Base-by-base conservation (phyloP, 1,140 invertebrate genomes). In the Eumaeus atala region DNA sequence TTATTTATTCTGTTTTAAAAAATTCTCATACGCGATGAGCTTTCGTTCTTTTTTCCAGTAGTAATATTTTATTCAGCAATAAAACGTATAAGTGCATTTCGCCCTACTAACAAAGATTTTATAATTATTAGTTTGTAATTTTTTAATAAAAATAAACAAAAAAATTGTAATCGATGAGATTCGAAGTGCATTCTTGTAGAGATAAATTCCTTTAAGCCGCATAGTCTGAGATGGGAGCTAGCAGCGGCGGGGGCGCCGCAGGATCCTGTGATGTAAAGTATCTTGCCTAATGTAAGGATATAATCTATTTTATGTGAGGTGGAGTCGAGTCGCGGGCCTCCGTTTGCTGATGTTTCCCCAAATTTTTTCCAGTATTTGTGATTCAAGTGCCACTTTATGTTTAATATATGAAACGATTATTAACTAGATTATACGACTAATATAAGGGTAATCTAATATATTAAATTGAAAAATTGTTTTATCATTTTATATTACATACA, bases 311-410 rank as follows among this genome's bases (percentile, higher is more conserved):
- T 44, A 44, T 44, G 14, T 28, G 21, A 28, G 40, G 40, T 16
- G 40, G 17, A 44, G 12, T 16, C n/a, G 40, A 44, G 40, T 44
- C 49, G 50, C 47, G 70, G 68, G 40, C 69, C 67, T 72, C 73
- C 64, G 65, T 70, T 72, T 63, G 75, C 75, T 77, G 57, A 59
- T 47, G 79, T 87, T 87, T 87, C 83, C 87, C 84, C 80, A 88
- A 88, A 87, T 88, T 85, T 79, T 88, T 89, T 89, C 87, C 87
- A 89, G 87, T 89, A 89, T 89, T 89, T 89, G 87, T 89, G 87
- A 89, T 89, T 89, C 85, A 89, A 89, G 87, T 89, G 87, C 87
- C 87, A 89, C 87, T 89, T 89, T 89, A 88, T 87, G 86, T 89
- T 88, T 87, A 87, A 88, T 87, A 87, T 88, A 87, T 87, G 77